Evolutionary conservation across 2,888 invertebrate genomes (phyloP).

Genomic region (Quadroppia sp.): DNA sequence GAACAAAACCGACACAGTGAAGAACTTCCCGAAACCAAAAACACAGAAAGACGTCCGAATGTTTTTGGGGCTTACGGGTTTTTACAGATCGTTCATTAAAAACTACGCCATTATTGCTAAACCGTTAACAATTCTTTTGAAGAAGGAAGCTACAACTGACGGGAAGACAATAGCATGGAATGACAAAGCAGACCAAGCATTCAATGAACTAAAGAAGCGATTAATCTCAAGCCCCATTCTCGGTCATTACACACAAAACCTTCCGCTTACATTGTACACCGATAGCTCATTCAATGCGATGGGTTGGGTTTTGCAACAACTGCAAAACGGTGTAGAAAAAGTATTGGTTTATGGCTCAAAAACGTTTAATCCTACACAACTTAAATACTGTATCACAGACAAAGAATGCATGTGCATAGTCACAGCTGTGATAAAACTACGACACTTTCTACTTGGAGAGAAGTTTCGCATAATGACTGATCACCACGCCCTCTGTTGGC

Average conservation of each 20-base stretch:
- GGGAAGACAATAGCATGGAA: not conserved
- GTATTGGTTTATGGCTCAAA: too few species aligned
- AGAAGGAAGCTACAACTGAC: not conserved
- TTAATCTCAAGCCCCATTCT: not conserved
- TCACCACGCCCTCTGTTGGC: too few species aligned
- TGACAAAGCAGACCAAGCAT: not conserved
- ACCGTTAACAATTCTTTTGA: not conserved
- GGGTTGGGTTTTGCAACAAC: not conserved
- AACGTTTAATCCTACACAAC: too few species aligned
- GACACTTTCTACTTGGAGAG: too few species aligned
- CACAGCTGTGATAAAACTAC: too few species aligned
- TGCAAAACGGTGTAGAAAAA: too few species aligned
- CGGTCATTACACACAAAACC: not conserved
- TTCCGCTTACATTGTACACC: not conserved
- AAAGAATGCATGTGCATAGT: too few species aligned
- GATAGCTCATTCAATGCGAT: not conserved
- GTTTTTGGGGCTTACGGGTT: not conserved
- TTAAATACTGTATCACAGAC: too few species aligned
- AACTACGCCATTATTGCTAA: not conserved
- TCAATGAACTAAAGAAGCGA: not conserved
- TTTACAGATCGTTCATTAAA: not conserved
- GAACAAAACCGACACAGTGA: too few species aligned
- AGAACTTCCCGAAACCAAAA: not conserved
- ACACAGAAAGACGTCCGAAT: not conserved
- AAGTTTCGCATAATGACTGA: too few species aligned